Evolutionary conservation across 2,113 vertebrate species (phyloP).

Genomic region (Protobothrops mucrosquamatus): DNA sequence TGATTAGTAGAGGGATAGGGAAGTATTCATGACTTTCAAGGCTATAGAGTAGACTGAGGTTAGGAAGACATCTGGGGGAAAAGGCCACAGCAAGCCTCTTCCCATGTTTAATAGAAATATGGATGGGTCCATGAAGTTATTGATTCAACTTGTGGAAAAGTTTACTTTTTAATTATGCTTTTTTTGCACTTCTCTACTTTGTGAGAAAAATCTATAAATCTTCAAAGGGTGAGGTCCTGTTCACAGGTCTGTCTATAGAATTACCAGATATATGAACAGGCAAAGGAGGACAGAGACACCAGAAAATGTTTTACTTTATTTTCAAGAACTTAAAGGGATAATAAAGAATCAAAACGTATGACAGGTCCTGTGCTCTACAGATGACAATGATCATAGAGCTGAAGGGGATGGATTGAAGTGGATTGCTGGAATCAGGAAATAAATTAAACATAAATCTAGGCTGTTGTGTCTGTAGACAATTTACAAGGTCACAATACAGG

Average conservation of each 20-base stretch:
- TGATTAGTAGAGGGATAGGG: background rate
- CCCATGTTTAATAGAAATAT: background rate
- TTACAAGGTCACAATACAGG: background rate
- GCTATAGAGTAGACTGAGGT: background rate
- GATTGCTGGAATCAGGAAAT: background rate
- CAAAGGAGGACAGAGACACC: background rate
- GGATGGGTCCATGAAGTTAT: background rate
- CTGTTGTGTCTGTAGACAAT: background rate
- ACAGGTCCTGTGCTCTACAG: background rate
- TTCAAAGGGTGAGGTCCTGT: slow-evolving; percentile 19
- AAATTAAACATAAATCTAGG: background rate
- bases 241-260: background rate
- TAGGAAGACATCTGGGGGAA: background rate
- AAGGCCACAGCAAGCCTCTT: background rate
- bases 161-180: background rate
- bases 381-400: background rate
- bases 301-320: background rate
- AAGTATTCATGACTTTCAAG: background rate
- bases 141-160: background rate
- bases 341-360: background rate
- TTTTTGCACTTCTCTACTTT: background rate
- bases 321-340: background rate
- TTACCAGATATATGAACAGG: background rate
- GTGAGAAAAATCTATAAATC: slow-evolving; percentile 11
- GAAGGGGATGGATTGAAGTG: background rate